Evolutionary conservation across 2,888 invertebrate genomes (phyloP), one percentile per base, ranked within the genome.

Genomic region (Oasisia sp.): DNA sequence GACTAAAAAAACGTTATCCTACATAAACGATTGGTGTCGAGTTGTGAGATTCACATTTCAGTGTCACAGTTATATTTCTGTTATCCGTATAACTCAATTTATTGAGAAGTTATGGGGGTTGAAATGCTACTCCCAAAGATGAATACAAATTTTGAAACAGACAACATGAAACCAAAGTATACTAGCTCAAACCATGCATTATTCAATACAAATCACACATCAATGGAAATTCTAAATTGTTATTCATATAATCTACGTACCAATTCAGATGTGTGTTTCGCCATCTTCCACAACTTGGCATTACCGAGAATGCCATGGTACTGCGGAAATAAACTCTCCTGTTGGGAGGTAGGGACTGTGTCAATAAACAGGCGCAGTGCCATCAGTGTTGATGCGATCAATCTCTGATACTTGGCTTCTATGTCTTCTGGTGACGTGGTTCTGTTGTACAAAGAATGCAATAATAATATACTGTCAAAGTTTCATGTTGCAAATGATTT

Each of bases 251-350:
- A 38, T 38, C 38, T 27, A 74, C 27, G 74, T 74, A 91, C 95
- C 94, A 94, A 94, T 94, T 93, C 89, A 90, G 92, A 89, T 45
- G 91, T 19, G 91, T 93, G 97, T 94, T 97, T 97, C 1, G 97
- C 97, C 90, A 97, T 97, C 95, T 97, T 97, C 98, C 98, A 98
- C 96, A 98, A 98, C 95, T 97, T 97, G 44, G 96, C 95, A 94
- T 97, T 97, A 0, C 96, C 96, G 93, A 98, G 95, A 92, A 98
- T 96, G 92, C 97, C 96, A 2, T 94, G 94, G 94, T 98, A 97
- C 92, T 96, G 96, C 0, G 97, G 97, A 19, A 91, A 56, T 27
- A 94, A 58, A 50, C 14, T 97, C 90, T 97, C 95, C 38, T 97
- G 96, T 94, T 97, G 97, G 19, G 97, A 96, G 7, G 94, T 92